These are phyloP conservation scores for Rhodophaea formosa DNA, from an alignment of 2,888 invertebrate genomes.

Conservation along the genomic window DNA sequence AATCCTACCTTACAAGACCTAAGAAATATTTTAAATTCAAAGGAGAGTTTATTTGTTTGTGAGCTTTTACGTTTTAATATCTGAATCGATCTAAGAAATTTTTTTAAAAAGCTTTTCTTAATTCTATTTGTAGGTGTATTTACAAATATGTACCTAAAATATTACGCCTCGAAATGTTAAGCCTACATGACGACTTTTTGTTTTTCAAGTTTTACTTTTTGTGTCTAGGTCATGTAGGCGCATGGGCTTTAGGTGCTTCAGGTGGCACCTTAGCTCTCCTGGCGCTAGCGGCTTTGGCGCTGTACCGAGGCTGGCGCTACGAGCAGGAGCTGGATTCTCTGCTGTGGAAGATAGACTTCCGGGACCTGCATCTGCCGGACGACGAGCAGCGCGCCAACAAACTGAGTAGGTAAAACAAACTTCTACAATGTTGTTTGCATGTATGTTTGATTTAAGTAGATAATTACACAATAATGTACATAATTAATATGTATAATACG, in stretches of 20 bases:
- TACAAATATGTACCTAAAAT: no score
- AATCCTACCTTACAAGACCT: no score
- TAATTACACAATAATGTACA: neutral
- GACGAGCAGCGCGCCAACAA: constrained; percentile 72
- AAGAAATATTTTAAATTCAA: no score
- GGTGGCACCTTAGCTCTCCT: constrained; percentile 88
- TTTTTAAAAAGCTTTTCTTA: no score
- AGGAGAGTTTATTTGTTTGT: no score
- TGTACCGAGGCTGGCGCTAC: constrained; percentile 95
- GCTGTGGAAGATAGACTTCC: constrained; percentile 96
- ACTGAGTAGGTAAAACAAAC: constrained; percentile 79
- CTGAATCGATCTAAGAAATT: no score
- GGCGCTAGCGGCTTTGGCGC: constrained; percentile 86
- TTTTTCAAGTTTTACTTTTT: neutral
- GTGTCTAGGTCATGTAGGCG: constrained; percentile 87
- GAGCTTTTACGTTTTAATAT: no score
- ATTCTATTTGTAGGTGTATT: no score
- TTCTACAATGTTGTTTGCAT: constrained; percentile 70
- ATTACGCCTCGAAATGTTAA: no score
- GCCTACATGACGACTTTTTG: no score
- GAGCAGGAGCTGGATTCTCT: constrained; percentile 96
- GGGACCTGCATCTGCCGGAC: constrained; percentile 89
- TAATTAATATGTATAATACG: no score
- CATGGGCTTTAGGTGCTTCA: constrained; percentile 90
- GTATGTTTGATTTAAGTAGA: constrained; percentile 29